Percentiles rank a stretch among this genome's conserved stretches.
Evolutionary conservation across 2,888 invertebrate species (phyloP).

Genomic region (Tetragnatha montana): DNA sequence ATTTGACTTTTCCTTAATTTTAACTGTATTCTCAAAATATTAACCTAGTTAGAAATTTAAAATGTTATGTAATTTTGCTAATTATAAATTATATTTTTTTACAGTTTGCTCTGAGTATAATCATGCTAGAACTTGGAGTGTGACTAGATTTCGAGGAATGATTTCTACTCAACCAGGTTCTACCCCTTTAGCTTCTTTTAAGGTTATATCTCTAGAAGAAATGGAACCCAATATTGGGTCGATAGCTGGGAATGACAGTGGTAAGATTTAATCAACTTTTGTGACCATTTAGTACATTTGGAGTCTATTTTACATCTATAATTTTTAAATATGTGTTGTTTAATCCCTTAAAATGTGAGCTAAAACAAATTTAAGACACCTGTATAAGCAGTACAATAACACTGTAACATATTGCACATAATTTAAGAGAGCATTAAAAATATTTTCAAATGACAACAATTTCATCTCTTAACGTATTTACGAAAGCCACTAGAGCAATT

Average conservation of each 20-base stretch:
- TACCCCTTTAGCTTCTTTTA: slow-evolving; percentile 97
- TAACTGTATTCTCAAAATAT: no score
- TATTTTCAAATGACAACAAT: no score
- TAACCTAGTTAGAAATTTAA: no score
- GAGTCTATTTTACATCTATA: background rate
- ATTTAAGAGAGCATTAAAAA: no score
- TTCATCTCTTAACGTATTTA: no score
- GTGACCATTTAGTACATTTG: background rate
- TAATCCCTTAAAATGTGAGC: no score
- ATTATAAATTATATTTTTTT: background rate
- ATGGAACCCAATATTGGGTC: slow-evolving; percentile 77
- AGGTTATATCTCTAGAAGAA: slow-evolving; percentile 89
- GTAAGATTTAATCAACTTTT: slow-evolving; percentile 76
- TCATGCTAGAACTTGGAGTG: slow-evolving; percentile 97
- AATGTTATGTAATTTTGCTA: no score
- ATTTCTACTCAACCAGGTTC: slow-evolving; percentile 99
- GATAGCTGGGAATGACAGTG: slow-evolving; percentile 82
- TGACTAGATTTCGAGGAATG: slow-evolving; percentile 98
- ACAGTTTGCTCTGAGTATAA: slow-evolving; percentile 93
- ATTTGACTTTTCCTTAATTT: background rate
- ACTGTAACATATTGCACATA: no score
- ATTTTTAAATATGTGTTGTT: background rate
- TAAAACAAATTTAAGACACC: no score
- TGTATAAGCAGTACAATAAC: no score
- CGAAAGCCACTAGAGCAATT: no score